Conservation (phyloP, 2,888 invertebrate species). For the Marronus borbonicus region DNA sequence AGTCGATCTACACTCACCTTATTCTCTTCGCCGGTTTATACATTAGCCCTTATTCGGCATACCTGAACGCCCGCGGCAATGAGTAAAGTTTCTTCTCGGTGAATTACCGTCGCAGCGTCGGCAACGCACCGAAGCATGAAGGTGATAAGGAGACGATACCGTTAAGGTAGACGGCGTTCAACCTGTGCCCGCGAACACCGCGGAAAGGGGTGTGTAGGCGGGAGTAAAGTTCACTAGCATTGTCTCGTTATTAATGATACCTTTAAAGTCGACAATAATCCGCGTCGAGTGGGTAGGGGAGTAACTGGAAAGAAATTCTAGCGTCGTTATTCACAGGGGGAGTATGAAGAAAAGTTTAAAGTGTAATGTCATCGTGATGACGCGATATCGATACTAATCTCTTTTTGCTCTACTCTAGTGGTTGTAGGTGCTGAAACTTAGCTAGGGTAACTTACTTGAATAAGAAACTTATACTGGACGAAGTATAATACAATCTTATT, state of each 20-base stretch:
- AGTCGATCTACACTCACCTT: conserved; percentile 65
- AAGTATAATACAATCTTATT: too few relatives aligned
- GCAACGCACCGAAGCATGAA: conserved; percentile 67
- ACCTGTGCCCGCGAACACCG: conserved; percentile 24
- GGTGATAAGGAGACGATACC: conserved; percentile 67
- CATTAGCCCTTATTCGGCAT: conserved; percentile 61
- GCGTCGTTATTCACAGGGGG: conserved; percentile 44
- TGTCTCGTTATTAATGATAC: conserved; percentile 51
- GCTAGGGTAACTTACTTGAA: too few relatives aligned
- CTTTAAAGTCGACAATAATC: conserved; percentile 47
- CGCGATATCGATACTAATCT: conserved; percentile 11
- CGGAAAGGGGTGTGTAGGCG: conserved; percentile 1
- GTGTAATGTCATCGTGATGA: conserved; percentile 37
- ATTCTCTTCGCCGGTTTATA: conserved; percentile 58
- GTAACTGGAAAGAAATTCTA: not conserved
- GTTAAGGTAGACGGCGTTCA: conserved; percentile 55
- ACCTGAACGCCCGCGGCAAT: conserved; percentile 64
- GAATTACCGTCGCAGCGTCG: conserved; percentile 61
- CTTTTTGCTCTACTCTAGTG: not conserved
- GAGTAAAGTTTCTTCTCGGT: conserved; percentile 63
- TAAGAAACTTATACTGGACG: too few relatives aligned
- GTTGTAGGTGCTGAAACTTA: too few relatives aligned
- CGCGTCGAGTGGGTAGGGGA: conserved; percentile 1
- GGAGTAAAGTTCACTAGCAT: conserved; percentile 39
- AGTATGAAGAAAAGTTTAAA: conserved; percentile 37